Evolutionary conservation across 2,888 invertebrate genomes (phyloP), one percentile per base, ranked within the genome.

Genomic region (Mimas tiliae): DNA sequence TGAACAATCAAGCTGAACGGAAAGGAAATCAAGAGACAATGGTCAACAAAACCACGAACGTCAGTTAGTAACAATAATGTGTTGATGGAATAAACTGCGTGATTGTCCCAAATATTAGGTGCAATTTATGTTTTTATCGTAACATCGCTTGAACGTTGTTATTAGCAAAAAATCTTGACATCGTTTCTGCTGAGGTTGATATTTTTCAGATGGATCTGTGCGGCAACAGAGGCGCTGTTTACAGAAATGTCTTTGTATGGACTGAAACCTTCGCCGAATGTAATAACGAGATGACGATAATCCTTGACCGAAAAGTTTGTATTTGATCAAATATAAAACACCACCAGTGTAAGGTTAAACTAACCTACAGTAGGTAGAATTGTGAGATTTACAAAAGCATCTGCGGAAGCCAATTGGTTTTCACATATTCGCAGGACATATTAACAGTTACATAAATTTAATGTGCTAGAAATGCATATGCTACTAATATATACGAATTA

Each of bases 111-210:
- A 58, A 50, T 62, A 64, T 64, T 65, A 63, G 58, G 21, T 42
- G 58, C 58, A 64, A 70, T 73, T 73, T 69, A 77, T 72, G 65
- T 72, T 66, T 38, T 45, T 50, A 62, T 63, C 68, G 68, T 67
- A 68, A 73, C 69, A 68, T 72, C 65, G 63, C 42, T 58, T 42
- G 38, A 58, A 42, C 38, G 42, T 58, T 34, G 55, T 55, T 58
- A 42, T 42, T 42, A 16, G n/a, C 38, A 65, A 67, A 65, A 48
- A 64, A 38, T 62, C 64, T 67, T 64, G 65, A 64, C 67, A 52
- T 67, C 51, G 55, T 63, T 63, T 64, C 45, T 62, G n/a, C 47
- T 33, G 50, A 50, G 48, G 47, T 42, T 53, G 27, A 16, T 16
- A 62, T 62, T 62, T 62, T 65, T 64, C 21, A 38, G 65, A 45